Base-by-base conservation (phyloP, 2,113 vertebrate species). In the Marmota monax region DNA sequence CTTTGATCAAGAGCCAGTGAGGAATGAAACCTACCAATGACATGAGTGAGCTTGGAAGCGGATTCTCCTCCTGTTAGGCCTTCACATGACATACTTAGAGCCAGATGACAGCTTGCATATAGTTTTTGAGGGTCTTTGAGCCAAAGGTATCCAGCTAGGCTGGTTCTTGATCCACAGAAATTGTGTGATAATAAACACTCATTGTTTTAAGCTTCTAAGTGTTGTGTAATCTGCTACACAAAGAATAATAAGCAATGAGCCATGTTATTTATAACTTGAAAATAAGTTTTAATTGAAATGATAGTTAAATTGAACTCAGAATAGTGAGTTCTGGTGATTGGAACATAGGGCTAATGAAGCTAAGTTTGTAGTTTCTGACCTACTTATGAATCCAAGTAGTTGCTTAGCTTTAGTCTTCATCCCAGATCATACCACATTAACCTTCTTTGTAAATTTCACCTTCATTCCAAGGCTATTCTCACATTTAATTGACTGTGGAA, bases 211-310 rank as follows among this genome's bases (percentile, higher is more conserved):
- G 37, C 23, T 58, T 76, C 29, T 77, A 53, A 84, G 22, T 65
- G 10, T 69, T 73, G 32, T 17, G 25, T 84, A 61, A 85, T 69
- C 23, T 88, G 39, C 58, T 56, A 51, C 29, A 51, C 39, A 67
- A 83, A 78, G n/a, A 92, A 65, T 72, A 84, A 27, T 56, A 77
- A 96, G 84, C 11, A 79, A 48, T 32, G 22, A 93, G 72, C 34
- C 18, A 34, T 23, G 20, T 74, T 37, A 37, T 80, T 72, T 88
- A 45, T 73, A 79, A 48, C 51, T 87, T 42, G 53, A 94, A 74
- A 80, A 45, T 42, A 88, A 86, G 53, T 85, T 95, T 83, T 42
- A 45, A 27, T 70, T 82, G 90, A 93, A 79, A 88, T 69, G 45
- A 73, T 70, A 39, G 22, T 39, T 72, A n/a, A 89, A n/a, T 25